Evolutionary conservation across 2,113 vertebrate species (phyloP).

Genomic region (Mionectes macconnelli): DNA sequence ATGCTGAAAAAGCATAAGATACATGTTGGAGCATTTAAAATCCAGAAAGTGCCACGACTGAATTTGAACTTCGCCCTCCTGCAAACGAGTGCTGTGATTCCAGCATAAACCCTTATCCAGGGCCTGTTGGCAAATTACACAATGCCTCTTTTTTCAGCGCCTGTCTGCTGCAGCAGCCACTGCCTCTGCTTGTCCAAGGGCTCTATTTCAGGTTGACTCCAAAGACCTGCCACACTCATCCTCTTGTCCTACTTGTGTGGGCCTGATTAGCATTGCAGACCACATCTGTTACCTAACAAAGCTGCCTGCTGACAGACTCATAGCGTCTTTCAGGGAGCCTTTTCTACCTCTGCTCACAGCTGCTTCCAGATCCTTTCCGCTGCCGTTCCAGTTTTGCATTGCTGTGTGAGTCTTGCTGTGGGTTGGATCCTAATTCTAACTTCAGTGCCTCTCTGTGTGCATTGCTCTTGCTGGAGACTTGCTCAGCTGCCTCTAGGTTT

Average conservation of each 20-base stretch:
- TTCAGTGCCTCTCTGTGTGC: background rate
- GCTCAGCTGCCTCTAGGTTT: background rate
- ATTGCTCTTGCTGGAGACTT: background rate
- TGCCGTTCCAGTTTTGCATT: background rate
- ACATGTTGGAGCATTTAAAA: background rate
- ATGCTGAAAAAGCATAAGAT: background rate
- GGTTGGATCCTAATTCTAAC: background rate
- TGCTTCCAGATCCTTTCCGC: background rate
- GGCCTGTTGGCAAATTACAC: background rate
- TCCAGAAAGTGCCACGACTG: background rate
- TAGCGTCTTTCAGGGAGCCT: background rate
- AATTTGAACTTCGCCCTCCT: background rate
- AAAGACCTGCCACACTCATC: background rate
- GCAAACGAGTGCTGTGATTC: background rate
- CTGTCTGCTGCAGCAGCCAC: background rate
- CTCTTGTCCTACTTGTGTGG: background rate
- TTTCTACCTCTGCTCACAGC: background rate
- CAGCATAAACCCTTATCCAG: background rate
- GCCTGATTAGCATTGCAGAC: background rate
- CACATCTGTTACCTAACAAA: background rate
- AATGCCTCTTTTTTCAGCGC: background rate
- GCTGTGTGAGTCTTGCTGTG: background rate
- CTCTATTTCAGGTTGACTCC: accelerated
- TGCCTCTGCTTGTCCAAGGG: accelerated
- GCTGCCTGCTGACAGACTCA: background rate